Evolutionary conservation across 2,888 invertebrate genomes (phyloP), one percentile per base, ranked within the genome.

Genomic region (Drosophila pseudotakahashii): DNA sequence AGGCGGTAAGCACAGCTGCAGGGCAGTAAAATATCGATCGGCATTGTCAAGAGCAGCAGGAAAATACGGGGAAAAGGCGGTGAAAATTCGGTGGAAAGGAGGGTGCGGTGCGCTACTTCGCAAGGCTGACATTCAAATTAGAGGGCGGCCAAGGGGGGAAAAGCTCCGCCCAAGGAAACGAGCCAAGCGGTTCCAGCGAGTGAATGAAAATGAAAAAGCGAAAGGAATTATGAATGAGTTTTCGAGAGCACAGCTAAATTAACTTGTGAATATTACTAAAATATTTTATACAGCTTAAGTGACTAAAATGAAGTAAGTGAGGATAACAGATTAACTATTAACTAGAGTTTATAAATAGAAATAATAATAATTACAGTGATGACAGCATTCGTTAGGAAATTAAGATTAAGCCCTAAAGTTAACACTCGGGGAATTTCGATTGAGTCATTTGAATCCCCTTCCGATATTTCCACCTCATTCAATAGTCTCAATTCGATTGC

Each of bases 11-110:
- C 58, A 34, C 50, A 54, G 32, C 61, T 72, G 69, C 57, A 57
- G 61, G 78, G 81, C 80, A 76, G 77, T 78, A 68, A 88, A 84
- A 88, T 84, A 86, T 83, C 86, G 89, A 88, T 85, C 89, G 88
- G 80, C 73, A 73, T 70, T 73, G 70, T 77, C 68, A 69, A 76
- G 76, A 77, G 68, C 61, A 39, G 58, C 44, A 60, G 45, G 44
- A n/a, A 37, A 57, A 58, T 23, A n/a, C 26, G 13, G 39, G 39
- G 58, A 32, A 51, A 34, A 52, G 36, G 36, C 39, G n/a, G 34
- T 23, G 54, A 36, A 53, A 44, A 44, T 54, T 23, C 54, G 34
- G 10, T 0, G 34, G 19, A 19, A 59, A 11, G 16, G 44, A 13
- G 54, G 53, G 37, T 13, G 37, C 34, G 26, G 26, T 36, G 36